phyloP scores from a whole-genome alignment of 2,888 invertebrate species.

The Tenodera sinensis region DNA sequence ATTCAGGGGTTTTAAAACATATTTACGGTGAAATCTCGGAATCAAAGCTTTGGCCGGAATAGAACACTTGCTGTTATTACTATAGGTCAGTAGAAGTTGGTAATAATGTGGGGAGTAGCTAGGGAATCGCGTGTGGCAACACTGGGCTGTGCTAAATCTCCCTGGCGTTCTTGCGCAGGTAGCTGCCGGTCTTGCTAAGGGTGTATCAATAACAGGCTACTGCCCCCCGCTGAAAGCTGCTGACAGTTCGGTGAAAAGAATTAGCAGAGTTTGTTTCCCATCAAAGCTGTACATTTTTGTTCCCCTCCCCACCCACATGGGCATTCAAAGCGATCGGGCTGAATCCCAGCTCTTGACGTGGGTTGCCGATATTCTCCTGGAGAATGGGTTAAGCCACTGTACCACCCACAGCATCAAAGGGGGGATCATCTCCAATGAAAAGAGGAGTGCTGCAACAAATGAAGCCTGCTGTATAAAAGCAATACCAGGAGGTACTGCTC shows the following conservation, averaged over 20 bases:
- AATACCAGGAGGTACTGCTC: background rate
- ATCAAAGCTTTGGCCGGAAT: no score
- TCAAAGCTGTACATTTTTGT: background rate
- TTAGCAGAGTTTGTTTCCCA: background rate
- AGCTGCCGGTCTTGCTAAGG: background rate
- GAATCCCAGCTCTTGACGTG: background rate
- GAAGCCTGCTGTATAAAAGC: background rate
- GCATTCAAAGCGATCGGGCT: background rate
- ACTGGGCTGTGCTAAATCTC: background rate
- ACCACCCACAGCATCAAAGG: conserved; percentile 1
- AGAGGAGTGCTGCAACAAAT: background rate
- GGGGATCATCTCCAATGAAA: background rate
- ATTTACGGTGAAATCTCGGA: no score
- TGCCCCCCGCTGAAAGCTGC: background rate
- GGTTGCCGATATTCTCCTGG: background rate
- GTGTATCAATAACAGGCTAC: background rate
- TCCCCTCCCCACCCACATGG: no score
- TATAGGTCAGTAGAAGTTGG: no score
- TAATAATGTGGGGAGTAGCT: no score
- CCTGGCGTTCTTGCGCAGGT: background rate
- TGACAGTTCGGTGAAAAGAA: background rate
- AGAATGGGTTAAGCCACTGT: background rate
- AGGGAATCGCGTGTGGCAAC: no score
- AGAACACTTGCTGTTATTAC: no score
- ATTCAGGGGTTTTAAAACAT: no score